Percentiles rank a stretch among this genome's conserved stretches.
phyloP scores from a whole-genome alignment of 2,888 invertebrate genomes.

The Bibio marci region DNA sequence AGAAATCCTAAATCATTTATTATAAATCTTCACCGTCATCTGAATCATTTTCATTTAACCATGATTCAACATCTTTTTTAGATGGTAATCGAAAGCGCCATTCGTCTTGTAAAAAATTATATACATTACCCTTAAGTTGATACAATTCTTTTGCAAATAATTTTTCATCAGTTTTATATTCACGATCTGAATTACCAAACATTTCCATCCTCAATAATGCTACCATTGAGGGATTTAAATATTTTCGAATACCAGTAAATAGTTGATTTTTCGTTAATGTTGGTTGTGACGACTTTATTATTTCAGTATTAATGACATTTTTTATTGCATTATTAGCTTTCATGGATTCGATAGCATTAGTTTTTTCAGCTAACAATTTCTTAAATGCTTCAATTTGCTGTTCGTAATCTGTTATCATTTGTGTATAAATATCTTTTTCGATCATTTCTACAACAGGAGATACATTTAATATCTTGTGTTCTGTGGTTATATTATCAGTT shows the following conservation, averaged over 20 bases:
- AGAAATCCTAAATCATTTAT: too few relatives aligned
- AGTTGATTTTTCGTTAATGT: slow-evolving; percentile 19
- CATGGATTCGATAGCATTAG: not conserved
- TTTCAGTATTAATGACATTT: not conserved
- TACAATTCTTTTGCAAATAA: slow-evolving; percentile 20
- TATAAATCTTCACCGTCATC: too few relatives aligned
- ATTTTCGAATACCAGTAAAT: slow-evolving; percentile 25
- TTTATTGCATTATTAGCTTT: slow-evolving; percentile 1
- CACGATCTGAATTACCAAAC: slow-evolving; percentile 23
- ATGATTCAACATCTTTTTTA: slow-evolving; percentile 16
- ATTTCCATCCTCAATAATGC: slow-evolving; percentile 28
- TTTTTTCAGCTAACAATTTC: slow-evolving; percentile 2
- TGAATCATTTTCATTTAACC: slow-evolving; percentile 11
- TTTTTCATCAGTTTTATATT: slow-evolving; percentile 25
- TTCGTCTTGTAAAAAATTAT: slow-evolving; percentile 23
- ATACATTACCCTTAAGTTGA: slow-evolving; percentile 20
- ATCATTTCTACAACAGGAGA: too few relatives aligned
- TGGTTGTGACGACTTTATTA: not conserved
- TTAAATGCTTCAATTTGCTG: slow-evolving; percentile 5
- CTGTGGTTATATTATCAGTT: too few relatives aligned
- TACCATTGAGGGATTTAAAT: slow-evolving; percentile 23
- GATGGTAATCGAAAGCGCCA: slow-evolving; percentile 26
- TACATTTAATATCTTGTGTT: too few relatives aligned
- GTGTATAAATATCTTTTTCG: not conserved
- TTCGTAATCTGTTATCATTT: slow-evolving; percentile 2